Evolutionary conservation across 1,140 invertebrate genomes (phyloP).

Genomic region (Rhynchophorus ferrugineus): DNA sequence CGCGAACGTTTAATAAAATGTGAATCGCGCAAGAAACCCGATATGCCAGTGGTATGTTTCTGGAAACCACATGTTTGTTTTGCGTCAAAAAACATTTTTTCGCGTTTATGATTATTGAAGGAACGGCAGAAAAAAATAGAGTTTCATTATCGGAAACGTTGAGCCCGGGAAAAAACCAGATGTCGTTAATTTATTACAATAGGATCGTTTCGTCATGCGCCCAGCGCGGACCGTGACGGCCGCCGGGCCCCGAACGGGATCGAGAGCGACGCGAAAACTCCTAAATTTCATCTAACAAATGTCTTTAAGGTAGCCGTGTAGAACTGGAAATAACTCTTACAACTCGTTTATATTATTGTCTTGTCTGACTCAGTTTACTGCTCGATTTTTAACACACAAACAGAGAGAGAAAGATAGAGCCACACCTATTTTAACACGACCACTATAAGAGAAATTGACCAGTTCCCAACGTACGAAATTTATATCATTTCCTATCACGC

Average conservation of each 20-base stretch:
- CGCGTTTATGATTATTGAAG: neutral
- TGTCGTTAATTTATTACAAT: too few species aligned
- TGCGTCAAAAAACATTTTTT: neutral
- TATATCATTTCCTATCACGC: too few species aligned
- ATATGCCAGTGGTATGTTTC: neutral
- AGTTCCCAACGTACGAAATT: neutral
- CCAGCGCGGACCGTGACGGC: too few species aligned
- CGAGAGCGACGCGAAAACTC: conserved; percentile 1
- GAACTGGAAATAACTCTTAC: conserved; percentile 16
- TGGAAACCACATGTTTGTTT: neutral
- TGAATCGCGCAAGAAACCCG: neutral
- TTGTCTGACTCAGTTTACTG: conserved; percentile 12
- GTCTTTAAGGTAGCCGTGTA: conserved; percentile 14
- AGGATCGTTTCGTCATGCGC: too few species aligned
- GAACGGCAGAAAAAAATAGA: too few species aligned
- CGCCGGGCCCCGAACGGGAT: neutral
- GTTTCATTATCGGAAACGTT: neutral
- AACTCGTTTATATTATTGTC: conserved; percentile 19
- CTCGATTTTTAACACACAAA: conserved; percentile 5
- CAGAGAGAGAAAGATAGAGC: too few species aligned
- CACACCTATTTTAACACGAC: conserved; percentile 7
- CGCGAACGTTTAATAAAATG: neutral
- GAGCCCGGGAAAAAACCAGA: too few species aligned
- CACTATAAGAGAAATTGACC: conserved; percentile 4
- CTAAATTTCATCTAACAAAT: conserved; percentile 11